Conservation (phyloP, 2,888 invertebrate species). For the Leistus spinibarbis region DNA sequence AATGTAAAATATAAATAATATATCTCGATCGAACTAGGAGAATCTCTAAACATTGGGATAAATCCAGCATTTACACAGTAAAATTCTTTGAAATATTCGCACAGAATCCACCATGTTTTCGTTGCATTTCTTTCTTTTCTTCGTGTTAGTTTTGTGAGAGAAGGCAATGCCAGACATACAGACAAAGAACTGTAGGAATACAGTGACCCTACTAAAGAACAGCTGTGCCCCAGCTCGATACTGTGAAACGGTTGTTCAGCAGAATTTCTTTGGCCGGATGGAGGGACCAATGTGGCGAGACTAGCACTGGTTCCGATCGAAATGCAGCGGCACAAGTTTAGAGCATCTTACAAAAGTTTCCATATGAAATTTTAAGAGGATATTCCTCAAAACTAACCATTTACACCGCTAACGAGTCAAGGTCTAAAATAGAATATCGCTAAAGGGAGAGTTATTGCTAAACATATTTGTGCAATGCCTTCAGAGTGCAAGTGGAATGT, state of each 20-base stretch:
- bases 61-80: too few relatives aligned
- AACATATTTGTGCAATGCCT: too few relatives aligned
- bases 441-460: too few relatives aligned
- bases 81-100: too few relatives aligned
- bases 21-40: too few relatives aligned
- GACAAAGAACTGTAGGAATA: conserved; percentile 42
- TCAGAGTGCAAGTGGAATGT: too few relatives aligned
- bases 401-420: too few relatives aligned
- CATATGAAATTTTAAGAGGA: background rate
- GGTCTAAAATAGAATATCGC: too few relatives aligned
- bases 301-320: conserved; percentile 11
- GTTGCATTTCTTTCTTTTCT: conserved; percentile 42
- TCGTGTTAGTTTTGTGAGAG: conserved; percentile 32
- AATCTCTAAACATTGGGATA: too few relatives aligned
- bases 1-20: too few relatives aligned
- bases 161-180: conserved; percentile 42
- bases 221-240: background rate
- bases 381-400: too few relatives aligned
- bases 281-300: conserved; percentile 16
- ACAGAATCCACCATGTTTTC: conserved; percentile 41
- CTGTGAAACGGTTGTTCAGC: background rate
- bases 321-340: conserved; percentile 13
- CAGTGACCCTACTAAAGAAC: background rate
- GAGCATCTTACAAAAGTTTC: background rate
- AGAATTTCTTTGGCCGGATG: conserved; percentile 2